A percentile compares a stretch with the other conserved stretches of the same genome.
phyloP scores from a whole-genome alignment of 1,140 invertebrate genomes.

The Sweltsa coloradensis region DNA sequence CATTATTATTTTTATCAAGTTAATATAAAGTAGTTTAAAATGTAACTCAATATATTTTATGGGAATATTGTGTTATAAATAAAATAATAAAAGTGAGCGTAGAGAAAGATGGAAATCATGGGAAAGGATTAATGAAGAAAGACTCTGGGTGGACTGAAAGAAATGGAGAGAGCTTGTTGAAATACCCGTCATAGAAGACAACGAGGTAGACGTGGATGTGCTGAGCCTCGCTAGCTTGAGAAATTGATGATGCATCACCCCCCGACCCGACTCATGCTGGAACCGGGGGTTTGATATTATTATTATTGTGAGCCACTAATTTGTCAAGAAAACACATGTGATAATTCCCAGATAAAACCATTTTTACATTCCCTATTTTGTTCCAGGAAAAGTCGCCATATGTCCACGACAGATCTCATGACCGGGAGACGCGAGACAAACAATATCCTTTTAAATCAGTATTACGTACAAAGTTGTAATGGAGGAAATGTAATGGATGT shows the following conservation, averaged over 20 bases:
- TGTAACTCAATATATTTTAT: too few species aligned
- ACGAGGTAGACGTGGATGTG: too few species aligned
- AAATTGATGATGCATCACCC: too few species aligned
- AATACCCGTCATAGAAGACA: too few species aligned
- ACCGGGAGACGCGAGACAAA: constrained; percentile 56
- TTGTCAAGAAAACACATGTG: not conserved
- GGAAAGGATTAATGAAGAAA: too few species aligned
- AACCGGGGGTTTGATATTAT: too few species aligned
- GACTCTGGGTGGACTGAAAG: constrained; percentile 4
- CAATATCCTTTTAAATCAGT: constrained; percentile 83
- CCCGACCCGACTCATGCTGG: too few species aligned
- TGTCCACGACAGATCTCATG: constrained; percentile 45
- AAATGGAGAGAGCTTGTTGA: too few species aligned
- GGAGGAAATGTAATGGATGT: too few species aligned
- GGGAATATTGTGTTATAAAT: not conserved
- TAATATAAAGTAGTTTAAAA: not conserved
- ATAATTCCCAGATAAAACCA: not conserved
- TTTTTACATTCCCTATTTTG: constrained; percentile 18
- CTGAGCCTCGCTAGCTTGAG: too few species aligned
- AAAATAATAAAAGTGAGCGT: not conserved
- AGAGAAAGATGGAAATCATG: constrained; percentile 10
- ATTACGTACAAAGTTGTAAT: too few species aligned
- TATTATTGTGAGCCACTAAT: constrained; percentile 7
- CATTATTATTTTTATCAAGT: too few species aligned
- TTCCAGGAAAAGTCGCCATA: constrained; percentile 61